Conservation (phyloP, 2,113 vertebrate species). For the Aspiorhynchus laticeps region DNA sequence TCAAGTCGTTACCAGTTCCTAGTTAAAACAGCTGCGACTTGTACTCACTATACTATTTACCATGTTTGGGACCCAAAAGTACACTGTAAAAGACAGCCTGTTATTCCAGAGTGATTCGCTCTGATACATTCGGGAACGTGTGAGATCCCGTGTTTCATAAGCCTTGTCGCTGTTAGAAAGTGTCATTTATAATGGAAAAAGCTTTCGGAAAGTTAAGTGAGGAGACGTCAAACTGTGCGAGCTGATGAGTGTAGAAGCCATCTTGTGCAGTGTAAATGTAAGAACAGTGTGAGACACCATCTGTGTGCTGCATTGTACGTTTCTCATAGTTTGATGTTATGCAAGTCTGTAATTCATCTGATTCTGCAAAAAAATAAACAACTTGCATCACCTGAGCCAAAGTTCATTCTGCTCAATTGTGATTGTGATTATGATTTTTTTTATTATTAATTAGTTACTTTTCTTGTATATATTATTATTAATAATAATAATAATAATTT, state of each 20-base stretch:
- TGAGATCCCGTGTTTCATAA: background rate
- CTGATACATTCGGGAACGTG: no score
- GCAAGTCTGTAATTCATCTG: background rate
- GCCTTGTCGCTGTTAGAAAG: background rate
- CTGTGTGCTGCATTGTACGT: background rate
- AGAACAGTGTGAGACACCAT: background rate
- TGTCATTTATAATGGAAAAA: background rate
- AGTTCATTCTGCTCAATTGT: no score
- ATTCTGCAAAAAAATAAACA: slow-evolving; percentile 45
- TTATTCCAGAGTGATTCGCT: no score
- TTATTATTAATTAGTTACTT: no score
- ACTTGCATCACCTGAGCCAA: background rate
- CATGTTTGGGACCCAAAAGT: no score
- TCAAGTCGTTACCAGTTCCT: no score
- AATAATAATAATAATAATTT: no score
- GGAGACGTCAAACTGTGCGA: slow-evolving; percentile 37
- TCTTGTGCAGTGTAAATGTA: slow-evolving; percentile 25
- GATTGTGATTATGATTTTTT: background rate
- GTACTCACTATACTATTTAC: no score
- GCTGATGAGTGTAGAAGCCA: slow-evolving; percentile 56
- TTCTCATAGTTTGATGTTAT: background rate
- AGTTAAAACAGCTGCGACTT: background rate
- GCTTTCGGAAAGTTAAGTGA: slow-evolving; percentile 42
- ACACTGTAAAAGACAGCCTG: no score
- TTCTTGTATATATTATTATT: no score